phyloP scores from a whole-genome alignment of 2,797 vertebrate genomes.

The Lateolabrax maculatus region DNA sequence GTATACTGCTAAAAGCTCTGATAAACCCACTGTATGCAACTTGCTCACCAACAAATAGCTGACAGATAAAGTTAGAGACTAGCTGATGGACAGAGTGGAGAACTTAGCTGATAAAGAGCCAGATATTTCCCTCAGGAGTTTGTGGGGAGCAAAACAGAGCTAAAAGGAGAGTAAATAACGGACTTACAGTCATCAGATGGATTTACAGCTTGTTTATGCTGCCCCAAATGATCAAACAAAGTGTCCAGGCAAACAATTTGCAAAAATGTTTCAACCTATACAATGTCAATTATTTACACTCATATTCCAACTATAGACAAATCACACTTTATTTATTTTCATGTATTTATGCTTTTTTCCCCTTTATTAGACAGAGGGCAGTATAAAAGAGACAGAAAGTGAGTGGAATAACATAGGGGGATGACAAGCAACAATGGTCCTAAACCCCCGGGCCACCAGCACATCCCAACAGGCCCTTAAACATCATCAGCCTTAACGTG shows the following conservation, averaged over 20 bases:
- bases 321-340: neutral
- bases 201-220: neutral
- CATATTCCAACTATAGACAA: neutral
- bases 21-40: neutral
- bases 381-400: neutral
- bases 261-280: no score
- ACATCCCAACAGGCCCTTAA: neutral
- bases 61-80: no score
- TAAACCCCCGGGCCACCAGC: neutral
- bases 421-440: neutral
- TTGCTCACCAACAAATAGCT: neutral
- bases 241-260: neutral
- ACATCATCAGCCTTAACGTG: neutral
- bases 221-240: neutral
- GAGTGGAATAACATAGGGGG: neutral
- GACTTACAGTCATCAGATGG: no score
- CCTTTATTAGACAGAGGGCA: neutral
- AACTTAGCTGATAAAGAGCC: constrained; percentile 1
- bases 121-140: neutral
- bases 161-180: neutral
- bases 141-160: neutral
- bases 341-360: neutral
- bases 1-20: neutral
- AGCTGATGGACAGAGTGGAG: neutral
- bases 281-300: neutral